Base-by-base conservation (phyloP, 1,140 invertebrate species). In the Bombyx mandarina region DNA sequence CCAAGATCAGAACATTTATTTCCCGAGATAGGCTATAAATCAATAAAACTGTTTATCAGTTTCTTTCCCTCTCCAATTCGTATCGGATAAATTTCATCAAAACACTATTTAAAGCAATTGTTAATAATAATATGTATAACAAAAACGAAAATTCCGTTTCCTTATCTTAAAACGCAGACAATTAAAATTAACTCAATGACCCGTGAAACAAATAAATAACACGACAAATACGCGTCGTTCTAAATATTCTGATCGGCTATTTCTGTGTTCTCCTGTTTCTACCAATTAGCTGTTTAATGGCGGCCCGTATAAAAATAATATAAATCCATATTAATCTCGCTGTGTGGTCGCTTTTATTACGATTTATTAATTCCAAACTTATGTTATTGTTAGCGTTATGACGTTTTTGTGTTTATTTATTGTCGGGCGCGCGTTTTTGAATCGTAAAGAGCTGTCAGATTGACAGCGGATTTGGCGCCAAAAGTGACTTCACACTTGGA, bases 381-480 rank as follows among this genome's bases (percentile, higher is more conserved):
- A 72, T 75, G 73, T 73, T 68, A 73, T 75, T 66, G 59, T 57
- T 66, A 66, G 55, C 58, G 8, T 60, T 60, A 61, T 71, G 68
- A 70, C 69, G 61, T 63, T 57, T 51, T 61, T 60, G 56, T 69
- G 69, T 74, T 78, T 75, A 74, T 73, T 79, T 77, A 67, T 51
- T 26, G 26, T 51, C 26, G 52, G n/a, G 22, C 59, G 62, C 8
- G 54, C 62, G 59, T 70, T 69, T 63, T 67, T 79, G 71, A 70
- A 77, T 79, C 77, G 75, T 71, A 66, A 43, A 7, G 26, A 53
- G 60, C 71, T 73, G 73, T 77, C 70, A 67, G 43, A 61, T 45
- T 75, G 75, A 78, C 75, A 75, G 73, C 63, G 62, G 75, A 72
- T 79, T 79, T 77, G 74, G 75, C 75, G 77, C 73, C 71, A 72